Evolutionary conservation across 1,140 invertebrate species (phyloP), one percentile per base, ranked within the genome.

Genomic region (Aphidius gifuensis): DNA sequence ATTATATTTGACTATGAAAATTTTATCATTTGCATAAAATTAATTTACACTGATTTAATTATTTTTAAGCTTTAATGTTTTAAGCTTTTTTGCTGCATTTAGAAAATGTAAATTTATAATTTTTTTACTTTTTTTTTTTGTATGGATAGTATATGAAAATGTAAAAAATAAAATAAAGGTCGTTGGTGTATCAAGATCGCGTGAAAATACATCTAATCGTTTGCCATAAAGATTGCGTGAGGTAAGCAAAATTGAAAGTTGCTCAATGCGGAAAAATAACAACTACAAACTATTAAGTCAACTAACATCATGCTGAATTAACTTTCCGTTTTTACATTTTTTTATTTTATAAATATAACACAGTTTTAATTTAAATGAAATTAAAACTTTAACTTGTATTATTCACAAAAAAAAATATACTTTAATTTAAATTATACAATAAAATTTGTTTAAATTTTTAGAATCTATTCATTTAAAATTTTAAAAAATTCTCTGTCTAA

Each of bases 171-270:
- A 54, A 43, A 40, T 21, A 58, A 21, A 55, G 43, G 23, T 55
- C 38, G 16, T 61, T 55, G 45, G 23, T 42, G 16, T 46, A 61
- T 54, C 50, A 46, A 48, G 57, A 61, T 61, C 59, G 59, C 59
- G 59, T 61, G 59, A 61, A 48, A 58, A 38, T 54, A 21, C 21
- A 21, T 40, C 43, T 55, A 55, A 55, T 55, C 53, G n/a, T 11
- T 54, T 23, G n/a, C 45, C 40, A 21, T 53, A 44, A 45, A 45
- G 44, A 46, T 61, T 5, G 50, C 44, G 44, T 54, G 51, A 54
- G 51, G 6, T 38, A 46, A 55, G 50, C 39, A 43, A 61, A 61
- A 45, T 43, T 50, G 54, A 61, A 61, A 50, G 42, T 42, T 39
- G 21, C 39, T 38, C 21, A 40, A 43, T 42, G 53, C 53, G 53